These are phyloP conservation scores for Oxytorus armatus DNA, from an alignment of 2,888 invertebrate genomes.

Conservation along the genomic window DNA sequence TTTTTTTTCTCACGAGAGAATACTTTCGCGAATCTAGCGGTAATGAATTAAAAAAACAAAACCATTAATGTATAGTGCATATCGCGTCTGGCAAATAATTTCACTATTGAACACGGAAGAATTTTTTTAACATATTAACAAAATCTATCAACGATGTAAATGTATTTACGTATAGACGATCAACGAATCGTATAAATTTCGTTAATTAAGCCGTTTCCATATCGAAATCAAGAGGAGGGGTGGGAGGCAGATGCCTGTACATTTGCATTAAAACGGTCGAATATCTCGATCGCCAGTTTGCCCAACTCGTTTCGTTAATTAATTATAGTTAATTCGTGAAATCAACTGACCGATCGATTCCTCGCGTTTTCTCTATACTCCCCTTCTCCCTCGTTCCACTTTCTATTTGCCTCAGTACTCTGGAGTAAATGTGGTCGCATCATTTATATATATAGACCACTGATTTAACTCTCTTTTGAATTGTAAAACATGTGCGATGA, in stretches of 20 bases:
- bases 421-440: neutral
- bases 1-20: too few relatives aligned
- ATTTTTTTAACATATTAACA: too few relatives aligned
- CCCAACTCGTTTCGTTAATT: slow-evolving; percentile 35
- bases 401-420: neutral
- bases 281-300: slow-evolving; percentile 21
- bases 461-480: slow-evolving; percentile 53
- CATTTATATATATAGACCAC: neutral
- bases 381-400: neutral
- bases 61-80: too few relatives aligned
- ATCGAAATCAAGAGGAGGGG: slow-evolving; percentile 7
- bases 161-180: neutral
- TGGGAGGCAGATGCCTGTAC: neutral
- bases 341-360: slow-evolving; percentile 42
- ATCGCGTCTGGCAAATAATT: too few relatives aligned
- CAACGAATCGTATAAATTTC: slow-evolving; percentile 38
- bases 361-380: neutral
- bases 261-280: slow-evolving; percentile 48
- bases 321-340: slow-evolving; percentile 46
- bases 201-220: slow-evolving; percentile 34
- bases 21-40: too few relatives aligned
- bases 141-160: neutral
- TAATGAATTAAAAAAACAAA: too few relatives aligned
- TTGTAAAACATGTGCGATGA: slow-evolving; percentile 43
- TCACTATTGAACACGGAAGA: too few relatives aligned